A percentile compares a stretch with the other conserved stretches of the same genome.
Conservation (phyloP, 2,888 invertebrate species). For the Epirrhoe alternata region DNA sequence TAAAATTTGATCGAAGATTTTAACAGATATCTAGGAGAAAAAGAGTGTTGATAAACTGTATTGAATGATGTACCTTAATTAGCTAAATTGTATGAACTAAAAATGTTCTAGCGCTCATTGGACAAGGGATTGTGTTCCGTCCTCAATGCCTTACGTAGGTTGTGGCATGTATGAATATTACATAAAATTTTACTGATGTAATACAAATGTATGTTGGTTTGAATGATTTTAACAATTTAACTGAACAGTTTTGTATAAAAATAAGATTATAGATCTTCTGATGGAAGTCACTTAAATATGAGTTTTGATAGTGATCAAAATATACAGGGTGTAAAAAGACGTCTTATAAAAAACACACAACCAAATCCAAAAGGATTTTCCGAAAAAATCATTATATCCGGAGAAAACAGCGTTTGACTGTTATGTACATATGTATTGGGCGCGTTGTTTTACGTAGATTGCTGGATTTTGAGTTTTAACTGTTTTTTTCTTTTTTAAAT, state of each 20-base stretch:
- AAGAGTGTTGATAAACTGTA: background rate
- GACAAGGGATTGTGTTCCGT: constrained; percentile 24
- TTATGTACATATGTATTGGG: too few species aligned
- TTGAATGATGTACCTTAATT: background rate
- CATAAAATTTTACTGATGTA: constrained; percentile 1
- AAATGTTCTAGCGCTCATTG: constrained; percentile 1
- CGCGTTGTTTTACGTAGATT: too few species aligned
- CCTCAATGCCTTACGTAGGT: constrained; percentile 21
- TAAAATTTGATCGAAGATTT: too few species aligned
- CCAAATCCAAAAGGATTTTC: too few species aligned
- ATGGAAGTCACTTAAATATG: background rate
- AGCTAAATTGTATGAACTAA: background rate
- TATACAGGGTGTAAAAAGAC: too few species aligned
- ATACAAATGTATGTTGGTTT: background rate
- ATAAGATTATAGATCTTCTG: background rate
- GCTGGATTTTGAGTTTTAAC: too few species aligned
- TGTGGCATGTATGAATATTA: constrained; percentile 11
- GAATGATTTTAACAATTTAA: background rate
- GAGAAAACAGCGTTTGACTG: too few species aligned
- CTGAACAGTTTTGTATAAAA: background rate
- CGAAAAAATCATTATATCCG: too few species aligned
- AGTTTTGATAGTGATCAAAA: constrained; percentile 7
- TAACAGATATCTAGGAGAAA: background rate
- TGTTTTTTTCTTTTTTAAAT: too few species aligned
- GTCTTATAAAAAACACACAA: too few species aligned